These are phyloP conservation scores for Odocoileus hemionus DNA, from an alignment of 2,113 vertebrate genomes.

Conservation along the genomic window DNA sequence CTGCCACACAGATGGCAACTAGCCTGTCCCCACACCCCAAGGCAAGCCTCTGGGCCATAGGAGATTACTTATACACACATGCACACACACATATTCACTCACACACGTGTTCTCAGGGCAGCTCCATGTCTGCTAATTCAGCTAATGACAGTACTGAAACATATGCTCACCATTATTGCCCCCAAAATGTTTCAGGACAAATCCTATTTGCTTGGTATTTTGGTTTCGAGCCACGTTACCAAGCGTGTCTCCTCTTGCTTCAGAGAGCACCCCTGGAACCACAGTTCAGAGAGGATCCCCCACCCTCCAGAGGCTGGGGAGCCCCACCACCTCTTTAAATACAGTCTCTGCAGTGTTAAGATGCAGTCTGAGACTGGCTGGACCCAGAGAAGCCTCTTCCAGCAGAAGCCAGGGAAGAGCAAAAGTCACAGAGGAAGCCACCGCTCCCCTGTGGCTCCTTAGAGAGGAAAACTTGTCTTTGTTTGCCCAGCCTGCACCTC, in stretches of 20 bases:
- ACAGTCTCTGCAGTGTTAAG: background rate
- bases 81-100: background rate
- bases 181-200: constrained; percentile 78
- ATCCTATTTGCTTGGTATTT: constrained; percentile 80
- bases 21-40: background rate
- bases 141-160: constrained; percentile 71
- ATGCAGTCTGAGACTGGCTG: background rate
- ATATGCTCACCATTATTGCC: constrained; percentile 77
- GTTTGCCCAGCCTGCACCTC: constrained; percentile 39
- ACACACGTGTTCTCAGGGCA: constrained; percentile 39
- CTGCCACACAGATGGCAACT: background rate
- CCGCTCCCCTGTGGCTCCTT: background rate
- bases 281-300: constrained; percentile 31
- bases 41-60: background rate
- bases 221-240: constrained; percentile 75
- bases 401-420: background rate
- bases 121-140: constrained; percentile 68
- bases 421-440: background rate
- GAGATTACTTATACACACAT: background rate
- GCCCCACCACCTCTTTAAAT: background rate
- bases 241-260: constrained; percentile 74
- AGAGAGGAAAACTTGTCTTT: constrained; percentile 54
- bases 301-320: background rate
- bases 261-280: constrained; percentile 60
- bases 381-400: background rate